Percentiles rank a stretch among this genome's conserved stretches.
phyloP scores from a whole-genome alignment of 2,888 invertebrate genomes.

The Gnatocerus cornutus region DNA sequence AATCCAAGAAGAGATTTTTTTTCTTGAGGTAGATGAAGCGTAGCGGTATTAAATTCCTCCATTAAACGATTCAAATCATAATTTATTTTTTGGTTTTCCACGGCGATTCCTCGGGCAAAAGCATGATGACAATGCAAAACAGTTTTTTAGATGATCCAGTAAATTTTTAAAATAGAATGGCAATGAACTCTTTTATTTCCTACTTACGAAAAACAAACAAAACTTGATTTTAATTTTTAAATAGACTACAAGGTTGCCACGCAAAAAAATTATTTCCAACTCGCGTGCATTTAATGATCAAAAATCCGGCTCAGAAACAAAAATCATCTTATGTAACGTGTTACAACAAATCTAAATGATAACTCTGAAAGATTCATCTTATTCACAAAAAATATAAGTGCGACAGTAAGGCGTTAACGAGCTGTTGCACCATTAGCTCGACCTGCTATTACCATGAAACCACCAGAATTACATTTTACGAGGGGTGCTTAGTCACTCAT shows the following conservation, averaged over 20 bases:
- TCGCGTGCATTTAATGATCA: constrained; percentile 31
- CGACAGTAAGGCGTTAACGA: constrained; percentile 12
- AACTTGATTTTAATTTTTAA: constrained; percentile 32
- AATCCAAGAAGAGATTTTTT: not conserved
- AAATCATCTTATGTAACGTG: constrained; percentile 4
- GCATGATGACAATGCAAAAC: constrained; percentile 26
- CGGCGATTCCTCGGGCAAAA: not conserved
- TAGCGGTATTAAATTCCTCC: constrained; percentile 37
- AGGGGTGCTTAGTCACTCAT: constrained; percentile 8
- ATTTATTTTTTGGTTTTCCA: constrained; percentile 22
- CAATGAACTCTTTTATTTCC: constrained; percentile 18
- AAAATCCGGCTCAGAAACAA: not conserved
- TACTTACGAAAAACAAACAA: constrained; percentile 9
- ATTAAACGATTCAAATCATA: constrained; percentile 15
- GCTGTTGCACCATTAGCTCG: constrained; percentile 12
- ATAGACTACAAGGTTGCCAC: constrained; percentile 38
- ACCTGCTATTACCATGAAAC: constrained; percentile 8
- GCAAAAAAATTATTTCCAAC: constrained; percentile 34
- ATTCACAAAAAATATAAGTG: constrained; percentile 5
- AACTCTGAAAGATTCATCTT: not conserved
- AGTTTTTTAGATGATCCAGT: constrained; percentile 20
- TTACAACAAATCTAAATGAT: constrained; percentile 15
- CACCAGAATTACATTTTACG: constrained; percentile 11
- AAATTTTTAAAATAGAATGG: constrained; percentile 6
- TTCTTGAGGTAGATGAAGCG: constrained; percentile 7